Conservation (phyloP, 2,113 vertebrate species). For the Rhinopomastus cyanomelas region DNA sequence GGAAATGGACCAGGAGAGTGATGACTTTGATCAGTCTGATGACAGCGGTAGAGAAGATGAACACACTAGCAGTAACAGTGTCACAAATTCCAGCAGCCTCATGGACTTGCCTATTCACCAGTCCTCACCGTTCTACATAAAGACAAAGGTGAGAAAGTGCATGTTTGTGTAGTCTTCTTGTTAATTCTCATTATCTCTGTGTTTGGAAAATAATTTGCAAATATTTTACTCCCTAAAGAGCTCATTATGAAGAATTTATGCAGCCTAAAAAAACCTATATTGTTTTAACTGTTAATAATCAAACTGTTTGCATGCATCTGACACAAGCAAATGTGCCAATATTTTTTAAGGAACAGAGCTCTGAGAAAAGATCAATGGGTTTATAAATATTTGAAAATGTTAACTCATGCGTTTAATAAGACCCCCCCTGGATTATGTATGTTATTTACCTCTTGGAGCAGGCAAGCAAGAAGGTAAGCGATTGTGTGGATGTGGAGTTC, state of each 20-base stretch:
- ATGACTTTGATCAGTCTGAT: slow-evolving; percentile 94
- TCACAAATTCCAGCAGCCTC: slow-evolving; percentile 85
- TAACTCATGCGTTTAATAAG: neutral
- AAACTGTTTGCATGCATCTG: neutral
- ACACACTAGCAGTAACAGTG: slow-evolving; percentile 82
- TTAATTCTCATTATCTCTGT: neutral
- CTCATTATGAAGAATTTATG: neutral
- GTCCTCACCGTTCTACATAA: slow-evolving; percentile 83
- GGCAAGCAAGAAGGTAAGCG: neutral
- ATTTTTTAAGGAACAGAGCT: neutral
- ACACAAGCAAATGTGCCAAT: neutral
- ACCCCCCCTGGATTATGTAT: rapidly evolving
- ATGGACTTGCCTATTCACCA: slow-evolving; percentile 83
- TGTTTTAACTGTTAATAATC: neutral
- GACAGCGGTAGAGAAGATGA: slow-evolving; percentile 94
- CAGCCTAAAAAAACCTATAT: neutral
- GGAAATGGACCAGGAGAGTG: slow-evolving; percentile 99
- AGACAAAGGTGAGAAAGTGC: slow-evolving; percentile 86
- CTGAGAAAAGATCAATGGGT: neutral
- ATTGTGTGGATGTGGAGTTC: neutral
- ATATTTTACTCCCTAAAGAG: neutral
- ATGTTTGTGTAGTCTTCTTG: neutral
- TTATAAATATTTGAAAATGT: neutral
- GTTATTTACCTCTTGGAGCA: neutral
- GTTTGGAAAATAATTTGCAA: neutral